phyloP scores from a whole-genome alignment of 1,140 invertebrate genomes.

The Magallana gigas region DNA sequence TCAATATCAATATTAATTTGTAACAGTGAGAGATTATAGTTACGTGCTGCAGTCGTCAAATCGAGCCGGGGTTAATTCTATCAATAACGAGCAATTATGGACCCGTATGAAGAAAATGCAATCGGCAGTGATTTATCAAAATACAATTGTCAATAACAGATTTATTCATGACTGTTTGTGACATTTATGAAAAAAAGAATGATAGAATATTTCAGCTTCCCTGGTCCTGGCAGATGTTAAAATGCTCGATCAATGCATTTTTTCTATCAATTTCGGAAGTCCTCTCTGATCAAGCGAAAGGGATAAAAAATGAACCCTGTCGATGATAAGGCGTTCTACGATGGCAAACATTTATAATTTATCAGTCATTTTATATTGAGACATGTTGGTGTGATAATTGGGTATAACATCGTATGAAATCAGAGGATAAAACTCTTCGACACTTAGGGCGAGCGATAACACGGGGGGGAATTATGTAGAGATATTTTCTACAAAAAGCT shows the following conservation, averaged over 20 bases:
- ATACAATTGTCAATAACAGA: slow-evolving; percentile 43
- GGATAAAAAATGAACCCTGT: slow-evolving; percentile 33
- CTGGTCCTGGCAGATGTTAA: slow-evolving; percentile 31
- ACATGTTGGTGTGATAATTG: slow-evolving; percentile 28
- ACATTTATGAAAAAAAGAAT: slow-evolving; percentile 44
- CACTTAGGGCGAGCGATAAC: not conserved
- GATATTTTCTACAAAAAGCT: too few species aligned
- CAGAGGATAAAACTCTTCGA: not conserved
- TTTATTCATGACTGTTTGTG: slow-evolving; percentile 42
- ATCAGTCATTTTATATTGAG: slow-evolving; percentile 17
- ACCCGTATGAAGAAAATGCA: slow-evolving; percentile 41
- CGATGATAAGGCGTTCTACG: slow-evolving; percentile 15
- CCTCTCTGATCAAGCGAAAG: slow-evolving; percentile 18
- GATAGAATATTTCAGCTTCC: slow-evolving; percentile 42
- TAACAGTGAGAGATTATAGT: slow-evolving; percentile 29
- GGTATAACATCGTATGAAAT: slow-evolving; percentile 17
- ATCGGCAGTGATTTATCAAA: slow-evolving; percentile 42
- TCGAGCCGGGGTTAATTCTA: slow-evolving; percentile 21
- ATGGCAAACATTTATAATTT: slow-evolving; percentile 28
- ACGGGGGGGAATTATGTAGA: too few species aligned
- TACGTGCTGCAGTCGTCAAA: slow-evolving; percentile 4
- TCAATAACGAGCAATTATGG: slow-evolving; percentile 35
- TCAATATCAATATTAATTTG: slow-evolving; percentile 42
- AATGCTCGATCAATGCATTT: slow-evolving; percentile 33
- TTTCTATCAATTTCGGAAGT: slow-evolving; percentile 35